Base-by-base conservation (phyloP, 2,888 invertebrate species). In the Tortricodes alternella region DNA sequence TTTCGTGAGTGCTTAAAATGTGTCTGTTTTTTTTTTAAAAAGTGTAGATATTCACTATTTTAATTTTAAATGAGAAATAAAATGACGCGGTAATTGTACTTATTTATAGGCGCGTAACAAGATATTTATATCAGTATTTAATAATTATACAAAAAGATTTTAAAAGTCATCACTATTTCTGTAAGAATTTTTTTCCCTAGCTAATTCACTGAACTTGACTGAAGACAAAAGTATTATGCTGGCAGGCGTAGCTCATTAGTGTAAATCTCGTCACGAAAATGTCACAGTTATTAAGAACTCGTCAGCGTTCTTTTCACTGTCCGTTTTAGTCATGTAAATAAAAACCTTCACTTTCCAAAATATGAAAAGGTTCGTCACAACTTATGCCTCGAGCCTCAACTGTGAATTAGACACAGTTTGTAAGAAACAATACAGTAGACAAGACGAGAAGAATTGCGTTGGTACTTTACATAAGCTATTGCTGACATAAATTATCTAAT, bases 341-440 rank as follows among this genome's bases (percentile, higher is more conserved):
- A 67, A 73, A 75, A 82, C 83, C 80, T 85, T 88, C 87, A 80
- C 88, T 89, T 89, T 89, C 89, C 86, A 87, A 89, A 87, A 84
- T 81, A 80, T 83, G 80, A 84, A 83, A 86, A 79, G 77, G 71
- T 35, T 35, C 48, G 55, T 43, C 70, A 64, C 69, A 73, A 67
- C 67, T 69, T 66, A 67, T 65, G 63, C 57, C 35, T 21, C 29
- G 39, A 38, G 51, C 48, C 60, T 46, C 67, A 76, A 70, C 80
- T 76, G 71, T 76, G 78, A 69, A 83, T 81, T 75, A 62, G 76
- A 66, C 63, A 64, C 62, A 73, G 70, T 57, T 38, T n/a, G n/a
- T n/a, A n/a, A 39, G 39, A 59, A 63, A 63, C 61, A 66, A 62
- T 63, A 58, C 58, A 53, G 60, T 32, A 41, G 27, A 67, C 66